Base-by-base conservation (phyloP, 2,888 invertebrate species). In the Drosophila austrosaltans region DNA sequence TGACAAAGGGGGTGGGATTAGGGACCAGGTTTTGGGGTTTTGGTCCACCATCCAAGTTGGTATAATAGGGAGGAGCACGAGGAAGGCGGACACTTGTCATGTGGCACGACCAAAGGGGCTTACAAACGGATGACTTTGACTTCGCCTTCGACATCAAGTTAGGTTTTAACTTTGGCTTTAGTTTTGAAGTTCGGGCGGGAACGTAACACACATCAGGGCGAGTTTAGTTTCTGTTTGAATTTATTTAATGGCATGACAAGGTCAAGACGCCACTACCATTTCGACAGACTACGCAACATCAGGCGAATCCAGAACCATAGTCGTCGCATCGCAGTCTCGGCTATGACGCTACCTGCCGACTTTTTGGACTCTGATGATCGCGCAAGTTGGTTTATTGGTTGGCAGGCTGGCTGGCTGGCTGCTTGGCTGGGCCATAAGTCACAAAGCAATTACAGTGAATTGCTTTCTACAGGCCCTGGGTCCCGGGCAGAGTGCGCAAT, bases 391-490 rank as follows among this genome's bases (percentile, higher is more conserved):
- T 36, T 36, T 36, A 1, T 36, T 44, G 20, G 44, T 20, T 48
- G 44, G 25, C 48, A 25, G 48, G 20, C 10, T 48, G 44, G 22
- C 8, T 48, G 48, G 25, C 3, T 48, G 48, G 48, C 25, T 25
- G 48, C 10, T 48, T 48, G 36, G 84, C 82, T 82, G 87, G 89
- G 80, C 79, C 90, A 89, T 89, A 90, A 90, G 89, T 91, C 87
- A 88, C 83, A 89, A 82, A 88, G 82, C 86, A 90, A 89, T 90
- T 90, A 89, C 82, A 77, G 77, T 79, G 79, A 89, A 89, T 90
- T 90, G 86, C 83, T 83, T 86, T 83, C 83, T 74, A 83, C 86
- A 81, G 79, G 75, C 75, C 44, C 62, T 63, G 63, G 66, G 56
- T 63, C 12, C 40, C 40, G 32, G 40, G 44, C 64, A 53, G 54